Base-by-base conservation (phyloP, 2,888 invertebrate species). In the Agrotis clavis region DNA sequence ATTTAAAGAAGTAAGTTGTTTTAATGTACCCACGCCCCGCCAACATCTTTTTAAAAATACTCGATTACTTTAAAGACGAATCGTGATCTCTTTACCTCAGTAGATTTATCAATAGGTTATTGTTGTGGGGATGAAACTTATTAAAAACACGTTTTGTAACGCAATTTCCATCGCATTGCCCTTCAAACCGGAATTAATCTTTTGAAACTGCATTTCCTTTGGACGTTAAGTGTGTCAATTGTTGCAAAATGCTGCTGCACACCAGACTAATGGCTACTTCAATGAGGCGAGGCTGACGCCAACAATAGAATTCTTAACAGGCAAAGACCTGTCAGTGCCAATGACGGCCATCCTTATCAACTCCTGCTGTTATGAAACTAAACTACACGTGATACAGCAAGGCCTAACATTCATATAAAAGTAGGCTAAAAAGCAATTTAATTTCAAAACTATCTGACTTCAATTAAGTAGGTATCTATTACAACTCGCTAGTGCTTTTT, bases 251-350 rank as follows among this genome's bases (percentile, higher is more conserved):
- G 56, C 66, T 51, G 41, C 64, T 63, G 63, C 47, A 35, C 16
- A 47, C 59, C n/a, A 18, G 19, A 30, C 25, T 67, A 60, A 74
- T 74, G 30, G 13, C 41, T 30, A 59, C 35, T 54, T 48, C 62
- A 69, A 83, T 77, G 54, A 57, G 62, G 48, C 47, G 25, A 50
- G 48, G 30, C 25, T n/a, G 30, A 57, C 6, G 18, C 57, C 47
- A 41, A 76, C 79, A 79, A 81, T 71, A 35, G 71, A 50, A 30
- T 54, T 11, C 56, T 74, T 81, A 81, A 81, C 69, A 45, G 70
- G 71, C 64, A 45, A 62, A 81, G 67, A 65, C 47, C n/a, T 61
- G 77, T 69, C 48, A 75, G 70, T 63, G 70, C n/a, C 35, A 48
- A 64, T 64, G 50, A 64, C 16, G 47, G 59, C 16, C 81, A 60